Evolutionary conservation across 2,113 vertebrate genomes (phyloP), one percentile per base, ranked within the genome.

Genomic region (Sander vitreus): DNA sequence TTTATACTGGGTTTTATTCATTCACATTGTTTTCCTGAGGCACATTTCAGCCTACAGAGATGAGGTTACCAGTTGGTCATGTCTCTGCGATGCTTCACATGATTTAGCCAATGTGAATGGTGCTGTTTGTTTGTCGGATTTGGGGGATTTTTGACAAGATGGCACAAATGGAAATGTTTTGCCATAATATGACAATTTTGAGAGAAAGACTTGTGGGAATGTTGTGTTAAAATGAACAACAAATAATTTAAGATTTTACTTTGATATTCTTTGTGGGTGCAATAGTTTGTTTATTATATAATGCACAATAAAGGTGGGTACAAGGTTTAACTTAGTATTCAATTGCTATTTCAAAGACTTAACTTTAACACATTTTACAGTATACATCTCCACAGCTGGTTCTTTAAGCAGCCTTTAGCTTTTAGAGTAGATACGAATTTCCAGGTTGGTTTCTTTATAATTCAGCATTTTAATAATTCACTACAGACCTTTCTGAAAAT

Each of bases 1-100:
- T 93, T 90, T 92, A 83, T 6, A 55, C 73, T 85, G 27, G 57
- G 43, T 76, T 89, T 85, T 67, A 71, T 79, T 83, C 81, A 74
- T 92, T 92, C 75, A 78, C 70, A 75, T 86, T 85, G 78, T 83
- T 86, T 81, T 88, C 91, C 88, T 51, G 64, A 25, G 89, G 91
- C 90, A 73, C 67, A 85, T 76, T 80, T 27, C 75, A 82, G 74
- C 81, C 55, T 16, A 45, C 58, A 33, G 63, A 65, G 77, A 86
- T 19, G 83, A 89, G 90, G 91, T 91, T 91, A 90, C 85, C 73
- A 81, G 83, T 53, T 90, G 91, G 85, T 92, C 85, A 86, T 30
- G 82, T 88, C 91, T 92, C 87, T 65, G 81, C 9, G 15, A 82
- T 64, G 78, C 70, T 91, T 94, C 94, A 94, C 94, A 92, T 95